Evolutionary conservation across 2,113 vertebrate genomes (phyloP), one percentile per base, ranked within the genome.

Genomic region (Promerops cafer): DNA sequence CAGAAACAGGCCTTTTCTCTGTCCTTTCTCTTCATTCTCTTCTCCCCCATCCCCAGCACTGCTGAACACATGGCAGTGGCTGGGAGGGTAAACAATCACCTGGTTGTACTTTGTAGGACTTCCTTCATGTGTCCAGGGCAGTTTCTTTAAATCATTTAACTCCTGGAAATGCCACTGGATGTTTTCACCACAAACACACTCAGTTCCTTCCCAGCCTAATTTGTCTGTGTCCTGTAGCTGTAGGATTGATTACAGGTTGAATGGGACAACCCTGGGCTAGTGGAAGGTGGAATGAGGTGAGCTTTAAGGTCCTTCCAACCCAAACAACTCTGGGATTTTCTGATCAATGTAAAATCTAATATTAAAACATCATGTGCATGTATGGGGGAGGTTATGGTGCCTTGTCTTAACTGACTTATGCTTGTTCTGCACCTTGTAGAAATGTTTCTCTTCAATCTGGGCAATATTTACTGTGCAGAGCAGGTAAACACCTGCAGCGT

Each of bases 321-420:
- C 50, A 50, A 28, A 37, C 31, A 27, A 18, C 17, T 49, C 35
- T 56, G 26, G 8, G 23, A 35, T 71, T 64, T 70, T 69, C 5
- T 74, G 63, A 47, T 74, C 53, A 16, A 22, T 21, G 15, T 74
- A 30, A 69, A 74, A 82, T 61, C 24, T 84, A 17, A 1, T 33
- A 6, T 33, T 57, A 45, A 76, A 65, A 13, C 42, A 17, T 2
- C 0, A 3, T 3, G 6, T 39, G 6, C 21, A 8, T 31, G 17
- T 24, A 6, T 23, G 54, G 52, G 35, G 31, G 42, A 39, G 33
- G 33, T 47, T 61, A 7, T 21, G 39, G 21, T 56, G n/a, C 76
- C 50, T 28, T 47, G 33, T 50, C 42, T n/a, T 39, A 69, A 59
- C 20, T 75, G 45, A 78, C 52, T 56, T 70, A 10, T n/a, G 64